These are phyloP conservation scores for Paracentrotus lividus DNA, from an alignment of 53 echinoderm and acorn worm species.

Conservation along the genomic window DNA sequence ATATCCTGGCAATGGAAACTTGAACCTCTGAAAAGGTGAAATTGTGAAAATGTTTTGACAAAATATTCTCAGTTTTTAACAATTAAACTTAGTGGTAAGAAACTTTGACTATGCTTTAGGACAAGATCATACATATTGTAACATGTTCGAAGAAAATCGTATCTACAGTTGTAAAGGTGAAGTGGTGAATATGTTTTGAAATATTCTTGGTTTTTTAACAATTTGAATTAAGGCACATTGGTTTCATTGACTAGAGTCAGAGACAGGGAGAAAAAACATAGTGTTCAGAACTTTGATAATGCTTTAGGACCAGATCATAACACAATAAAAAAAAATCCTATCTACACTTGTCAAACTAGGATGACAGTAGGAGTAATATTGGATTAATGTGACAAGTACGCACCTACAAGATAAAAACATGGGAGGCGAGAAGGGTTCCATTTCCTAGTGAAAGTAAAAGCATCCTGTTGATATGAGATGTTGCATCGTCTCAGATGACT, in stretches of 20 bases:
- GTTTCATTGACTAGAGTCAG: too few species aligned
- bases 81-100: too few species aligned
- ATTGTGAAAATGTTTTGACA: background rate
- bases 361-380: background rate
- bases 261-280: too few species aligned
- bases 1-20: conserved; percentile 19
- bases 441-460: background rate
- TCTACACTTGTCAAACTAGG: background rate
- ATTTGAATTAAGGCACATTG: conserved; percentile 1
- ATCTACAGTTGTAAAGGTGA: too few species aligned
- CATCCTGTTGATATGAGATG: background rate
- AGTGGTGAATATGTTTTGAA: too few species aligned
- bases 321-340: background rate
- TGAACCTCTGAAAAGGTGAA: background rate
- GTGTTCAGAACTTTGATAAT: too few species aligned
- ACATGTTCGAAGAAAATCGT: too few species aligned
- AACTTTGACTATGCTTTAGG: too few species aligned
- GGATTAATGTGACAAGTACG: background rate
- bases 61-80: background rate
- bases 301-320: background rate
- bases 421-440: background rate
- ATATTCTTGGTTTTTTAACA: too few species aligned
- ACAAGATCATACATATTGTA: too few species aligned
- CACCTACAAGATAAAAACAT: background rate
- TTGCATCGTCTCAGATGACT: background rate